These are phyloP conservation scores for Platerodrilus igneus DNA, from an alignment of 2,888 invertebrate species.

Conservation along the genomic window DNA sequence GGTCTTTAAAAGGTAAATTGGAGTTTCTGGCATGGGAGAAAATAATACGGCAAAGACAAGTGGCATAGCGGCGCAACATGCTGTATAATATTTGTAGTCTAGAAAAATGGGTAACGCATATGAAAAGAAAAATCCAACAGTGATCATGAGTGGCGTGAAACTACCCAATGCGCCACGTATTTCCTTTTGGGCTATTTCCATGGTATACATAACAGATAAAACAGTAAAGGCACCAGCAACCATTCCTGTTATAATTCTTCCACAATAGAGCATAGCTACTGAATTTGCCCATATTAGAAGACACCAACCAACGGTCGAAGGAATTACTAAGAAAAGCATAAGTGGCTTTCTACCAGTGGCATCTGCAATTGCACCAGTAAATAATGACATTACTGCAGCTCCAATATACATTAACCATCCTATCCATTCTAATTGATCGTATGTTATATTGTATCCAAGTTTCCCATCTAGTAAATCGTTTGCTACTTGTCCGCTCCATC, in stretches of 20 bases:
- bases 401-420: constrained; percentile 64
- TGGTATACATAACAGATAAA: constrained; percentile 73
- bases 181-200: constrained; percentile 75
- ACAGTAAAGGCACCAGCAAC: constrained; percentile 74
- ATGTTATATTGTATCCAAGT: constrained; percentile 54
- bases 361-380: constrained; percentile 65
- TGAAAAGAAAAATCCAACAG: constrained; percentile 70
- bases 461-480: constrained; percentile 46
- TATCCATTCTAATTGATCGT: constrained; percentile 61
- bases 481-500: constrained; percentile 66
- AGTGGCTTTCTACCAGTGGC: constrained; percentile 63
- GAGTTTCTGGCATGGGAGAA: constrained; percentile 81
- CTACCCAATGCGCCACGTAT: constrained; percentile 78
- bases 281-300: constrained; percentile 61
- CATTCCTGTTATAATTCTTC: constrained; percentile 64
- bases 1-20: constrained; percentile 62
- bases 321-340: constrained; percentile 57
- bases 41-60: constrained; percentile 63
- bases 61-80: constrained; percentile 60
- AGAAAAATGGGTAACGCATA: constrained; percentile 63
- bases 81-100: constrained; percentile 56
- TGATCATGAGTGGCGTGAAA: constrained; percentile 77
- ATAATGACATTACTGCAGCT: constrained; percentile 64
- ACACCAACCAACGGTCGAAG: constrained; percentile 67
- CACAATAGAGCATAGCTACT: constrained; percentile 56